Conservation (phyloP, 2,113 vertebrate genomes). For the Orientallactaga bullata region DNA sequence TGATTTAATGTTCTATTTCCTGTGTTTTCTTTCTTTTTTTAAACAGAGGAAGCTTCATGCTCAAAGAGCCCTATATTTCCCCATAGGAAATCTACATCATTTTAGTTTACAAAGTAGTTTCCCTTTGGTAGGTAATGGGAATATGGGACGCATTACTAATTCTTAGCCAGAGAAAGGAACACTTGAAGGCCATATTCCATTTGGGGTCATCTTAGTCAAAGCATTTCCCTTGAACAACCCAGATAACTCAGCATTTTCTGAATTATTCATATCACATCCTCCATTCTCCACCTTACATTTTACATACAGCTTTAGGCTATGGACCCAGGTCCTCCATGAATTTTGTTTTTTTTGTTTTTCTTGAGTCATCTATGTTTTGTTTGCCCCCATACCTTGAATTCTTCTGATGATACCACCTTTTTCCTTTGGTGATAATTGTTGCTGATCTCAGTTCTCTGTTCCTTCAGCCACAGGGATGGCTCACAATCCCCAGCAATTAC, state of each 20-base stretch:
- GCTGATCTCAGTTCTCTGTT: neutral
- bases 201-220: neutral
- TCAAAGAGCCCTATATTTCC: neutral
- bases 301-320: neutral
- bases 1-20: constrained; percentile 11
- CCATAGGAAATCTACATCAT: neutral
- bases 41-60: neutral
- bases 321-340: neutral
- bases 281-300: neutral
- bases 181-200: neutral
- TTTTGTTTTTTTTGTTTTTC: too few species aligned
- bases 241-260: neutral
- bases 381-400: neutral
- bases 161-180: constrained; percentile 34
- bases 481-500: neutral
- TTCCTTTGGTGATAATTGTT: neutral
- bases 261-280: constrained; percentile 32
- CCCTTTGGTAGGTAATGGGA: neutral
- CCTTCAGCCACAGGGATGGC: neutral
- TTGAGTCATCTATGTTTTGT: neutral
- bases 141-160: constrained; percentile 25
- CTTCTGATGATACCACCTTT: neutral
- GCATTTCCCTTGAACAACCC: neutral
- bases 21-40: constrained; percentile 19
- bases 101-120: constrained; percentile 51